Evolutionary conservation across 2,797 vertebrate species (phyloP), one percentile per base, ranked within the genome.

Genomic region (Melanogrammus aeglefinus): DNA sequence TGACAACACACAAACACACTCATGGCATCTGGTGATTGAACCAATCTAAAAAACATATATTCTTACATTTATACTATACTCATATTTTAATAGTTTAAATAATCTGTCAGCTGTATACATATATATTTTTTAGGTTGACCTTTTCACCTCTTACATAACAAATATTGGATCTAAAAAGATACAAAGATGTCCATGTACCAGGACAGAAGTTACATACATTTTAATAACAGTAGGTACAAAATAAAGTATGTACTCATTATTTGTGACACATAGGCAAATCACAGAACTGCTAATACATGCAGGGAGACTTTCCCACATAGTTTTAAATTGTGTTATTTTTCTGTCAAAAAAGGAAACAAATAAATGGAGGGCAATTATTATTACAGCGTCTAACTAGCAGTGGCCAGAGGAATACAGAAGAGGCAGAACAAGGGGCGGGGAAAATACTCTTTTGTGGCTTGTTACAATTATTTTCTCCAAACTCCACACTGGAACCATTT

Each of bases 1-100:
- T 84, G 86, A 90, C 77, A 78, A 75, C 83, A 80, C 71, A 74
- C 76, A 69, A 31, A 80, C 71, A 74, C 76, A 69, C 33, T 85
- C 21, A n/a, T 29, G 12, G 21, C n/a, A 13, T 31, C 70, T 4
- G 9, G 4, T 29, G 51, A 21, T 21, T 70, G 27, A 70, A 31
- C 66, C 66, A 70, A 57, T 57, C 44, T 0, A 57, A 57, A 21
- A 57, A 57, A 57, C 51, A 57, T 57, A 51, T 51, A 36, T 36
- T 36, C 35, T 36, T 36, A 36, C 35, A 36, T 36, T 6, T 36
- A 36, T 36, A 36, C 6, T 36, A 36, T 36, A 57, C 18, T 57
- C 51, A 18, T 57, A 57, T 57, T 57, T 57, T 18, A 57, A 57
- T 21, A 57, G 51, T 18, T 51, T 51, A 16, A 3, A 51, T 51